These are phyloP conservation scores for Caenorhabditis sp. DNA, from an alignment of 2,888 invertebrate species.

Conservation along the genomic window DNA sequence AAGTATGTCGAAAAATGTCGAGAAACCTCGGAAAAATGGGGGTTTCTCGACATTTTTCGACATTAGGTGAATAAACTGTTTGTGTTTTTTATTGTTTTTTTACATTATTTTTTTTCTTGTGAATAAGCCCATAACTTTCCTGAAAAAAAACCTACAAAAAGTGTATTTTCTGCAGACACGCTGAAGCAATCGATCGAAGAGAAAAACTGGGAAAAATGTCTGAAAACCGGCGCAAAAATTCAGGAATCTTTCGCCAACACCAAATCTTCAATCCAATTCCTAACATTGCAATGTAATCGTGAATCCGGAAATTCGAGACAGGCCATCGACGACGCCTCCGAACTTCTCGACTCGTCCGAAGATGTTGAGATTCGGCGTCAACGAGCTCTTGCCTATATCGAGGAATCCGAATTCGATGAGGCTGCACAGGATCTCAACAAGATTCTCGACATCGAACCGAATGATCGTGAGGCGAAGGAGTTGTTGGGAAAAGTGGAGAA, in stretches of 20 bases:
- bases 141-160: background rate
- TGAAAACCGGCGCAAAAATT: conserved; percentile 77
- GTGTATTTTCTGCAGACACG: conserved; percentile 18
- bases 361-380: conserved; percentile 84
- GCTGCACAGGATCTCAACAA: conserved; percentile 86
- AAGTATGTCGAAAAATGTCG: too few relatives aligned
- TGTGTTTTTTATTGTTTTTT: too few relatives aligned
- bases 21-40: too few relatives aligned
- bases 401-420: conserved; percentile 87
- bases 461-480: conserved; percentile 83
- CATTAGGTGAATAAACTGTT: too few relatives aligned
- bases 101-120: too few relatives aligned
- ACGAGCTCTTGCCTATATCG: conserved; percentile 89
- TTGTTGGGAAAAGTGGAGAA: conserved; percentile 87
- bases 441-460: conserved; percentile 84
- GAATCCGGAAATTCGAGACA: conserved; percentile 78
- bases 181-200: conserved; percentile 17
- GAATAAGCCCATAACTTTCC: too few relatives aligned
- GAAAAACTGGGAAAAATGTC: conserved; percentile 77
- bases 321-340: conserved; percentile 82
- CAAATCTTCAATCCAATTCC: background rate
- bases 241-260: conserved; percentile 77
- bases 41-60: too few relatives aligned
- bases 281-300: conserved; percentile 81
- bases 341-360: conserved; percentile 80